Percentiles rank a stretch among this genome's conserved stretches.
Conservation (phyloP, 2,113 vertebrate genomes). For the Neogobius melanostomus region DNA sequence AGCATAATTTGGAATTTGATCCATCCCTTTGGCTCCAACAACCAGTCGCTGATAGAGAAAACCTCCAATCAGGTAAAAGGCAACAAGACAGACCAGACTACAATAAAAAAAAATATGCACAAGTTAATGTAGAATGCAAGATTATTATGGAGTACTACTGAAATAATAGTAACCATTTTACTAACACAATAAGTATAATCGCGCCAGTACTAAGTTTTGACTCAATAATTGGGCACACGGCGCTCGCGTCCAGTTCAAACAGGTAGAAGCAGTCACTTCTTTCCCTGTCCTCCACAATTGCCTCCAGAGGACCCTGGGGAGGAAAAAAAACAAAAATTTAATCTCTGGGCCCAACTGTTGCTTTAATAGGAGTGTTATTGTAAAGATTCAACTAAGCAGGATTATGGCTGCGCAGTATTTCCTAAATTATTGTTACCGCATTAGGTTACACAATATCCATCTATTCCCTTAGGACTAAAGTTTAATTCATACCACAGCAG, state of each 20-base stretch:
- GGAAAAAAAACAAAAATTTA: neutral
- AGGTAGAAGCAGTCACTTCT: constrained; percentile 89
- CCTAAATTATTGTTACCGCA: no score
- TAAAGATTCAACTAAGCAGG: no score
- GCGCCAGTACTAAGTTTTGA: constrained; percentile 87
- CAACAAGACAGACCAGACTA: constrained; percentile 81
- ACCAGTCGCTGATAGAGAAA: constrained; percentile 93
- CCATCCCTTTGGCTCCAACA: constrained; percentile 94
- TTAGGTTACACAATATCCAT: no score
- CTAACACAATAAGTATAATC: constrained; percentile 91
- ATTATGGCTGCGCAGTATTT: no score
- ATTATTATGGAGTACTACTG: no score
- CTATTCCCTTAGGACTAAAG: neutral
- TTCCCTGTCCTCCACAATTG: constrained; percentile 81
- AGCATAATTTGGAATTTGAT: constrained; percentile 91
- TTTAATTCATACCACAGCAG: constrained; percentile 66
- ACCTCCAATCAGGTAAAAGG: constrained; percentile 88
- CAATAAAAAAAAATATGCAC: constrained; percentile 19
- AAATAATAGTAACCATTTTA: constrained; percentile 30
- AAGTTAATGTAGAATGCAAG: neutral
- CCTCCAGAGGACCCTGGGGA: constrained; percentile 77
- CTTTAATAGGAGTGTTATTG: no score
- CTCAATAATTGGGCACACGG: constrained; percentile 80
- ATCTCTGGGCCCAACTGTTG: neutral
- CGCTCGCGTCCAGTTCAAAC: constrained; percentile 88